Conservation (phyloP, 2,888 invertebrate genomes). For the Folsomia candida region DNA sequence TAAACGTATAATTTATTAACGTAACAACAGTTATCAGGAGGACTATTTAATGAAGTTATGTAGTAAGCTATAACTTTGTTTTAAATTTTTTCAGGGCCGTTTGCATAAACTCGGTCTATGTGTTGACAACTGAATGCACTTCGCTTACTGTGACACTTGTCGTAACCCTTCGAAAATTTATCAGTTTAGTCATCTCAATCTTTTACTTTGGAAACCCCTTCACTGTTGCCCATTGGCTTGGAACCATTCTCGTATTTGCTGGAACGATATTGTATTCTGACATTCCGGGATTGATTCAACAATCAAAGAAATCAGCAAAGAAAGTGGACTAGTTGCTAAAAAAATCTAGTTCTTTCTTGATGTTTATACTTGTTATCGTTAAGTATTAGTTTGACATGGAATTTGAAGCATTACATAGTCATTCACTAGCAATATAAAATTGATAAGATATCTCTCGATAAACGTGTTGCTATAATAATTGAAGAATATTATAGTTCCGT, state of each 20-base stretch:
- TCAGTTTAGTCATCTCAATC: slow-evolving; percentile 92
- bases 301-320: slow-evolving; percentile 31
- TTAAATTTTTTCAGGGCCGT: slow-evolving; percentile 61
- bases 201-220: slow-evolving; percentile 92
- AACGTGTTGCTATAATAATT: too few species aligned
- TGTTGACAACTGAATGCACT: slow-evolving; percentile 87
- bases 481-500: too few species aligned
- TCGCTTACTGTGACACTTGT: slow-evolving; percentile 93
- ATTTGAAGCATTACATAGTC: too few species aligned
- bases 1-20: slow-evolving; percentile 63
- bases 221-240: slow-evolving; percentile 85
- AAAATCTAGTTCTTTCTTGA: slow-evolving; percentile 1
- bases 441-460: too few species aligned
- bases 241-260: slow-evolving; percentile 82
- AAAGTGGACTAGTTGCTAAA: slow-evolving; percentile 35
- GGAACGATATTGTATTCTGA: slow-evolving; percentile 93
- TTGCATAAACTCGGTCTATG: slow-evolving; percentile 93
- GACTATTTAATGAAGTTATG: neutral
- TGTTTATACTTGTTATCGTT: too few species aligned
- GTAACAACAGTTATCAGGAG: neutral
- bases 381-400: too few species aligned
- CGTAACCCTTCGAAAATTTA: slow-evolving; percentile 91
- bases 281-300: slow-evolving; percentile 41
- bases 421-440: too few species aligned
- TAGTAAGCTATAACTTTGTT: neutral